These are phyloP conservation scores for Salvelinus namaycush DNA, from an alignment of 2,113 vertebrate species.

Conservation along the genomic window DNA sequence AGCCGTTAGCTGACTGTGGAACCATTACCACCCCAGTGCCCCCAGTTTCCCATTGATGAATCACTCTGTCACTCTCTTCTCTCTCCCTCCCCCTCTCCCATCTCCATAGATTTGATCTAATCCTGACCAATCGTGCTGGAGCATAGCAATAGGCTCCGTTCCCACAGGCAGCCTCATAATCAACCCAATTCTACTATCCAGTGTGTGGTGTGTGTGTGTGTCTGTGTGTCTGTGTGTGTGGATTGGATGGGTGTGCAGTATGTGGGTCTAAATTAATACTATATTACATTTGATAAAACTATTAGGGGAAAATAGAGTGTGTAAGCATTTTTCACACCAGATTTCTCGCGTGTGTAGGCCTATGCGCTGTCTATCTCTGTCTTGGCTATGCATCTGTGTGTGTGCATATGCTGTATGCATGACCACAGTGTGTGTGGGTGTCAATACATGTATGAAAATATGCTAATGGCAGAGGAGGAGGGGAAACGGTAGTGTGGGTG, in stretches of 20 bases:
- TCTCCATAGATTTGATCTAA: constrained; percentile 27
- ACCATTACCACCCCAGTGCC: constrained; percentile 14
- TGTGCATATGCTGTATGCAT: not conserved
- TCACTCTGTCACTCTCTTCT: not conserved
- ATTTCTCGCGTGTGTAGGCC: not conserved
- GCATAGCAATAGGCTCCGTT: not conserved
- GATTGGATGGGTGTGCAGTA: not conserved
- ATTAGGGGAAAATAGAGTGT: not conserved
- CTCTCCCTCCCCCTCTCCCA: not conserved
- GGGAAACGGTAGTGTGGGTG: too few relatives aligned
- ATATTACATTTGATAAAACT: not conserved
- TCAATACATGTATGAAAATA: too few relatives aligned
- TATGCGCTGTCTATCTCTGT: not conserved
- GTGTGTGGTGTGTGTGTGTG: not conserved
- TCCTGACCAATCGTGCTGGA: constrained; percentile 12
- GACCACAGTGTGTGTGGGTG: not conserved
- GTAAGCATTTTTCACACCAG: not conserved
- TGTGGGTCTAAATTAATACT: not conserved
- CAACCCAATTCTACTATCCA: constrained; percentile 17
- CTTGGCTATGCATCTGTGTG: not conserved
- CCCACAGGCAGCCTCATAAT: constrained; percentile 9
- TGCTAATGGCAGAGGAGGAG: too few relatives aligned
- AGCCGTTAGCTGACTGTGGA: constrained; percentile 11
- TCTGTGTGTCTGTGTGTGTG: not conserved
- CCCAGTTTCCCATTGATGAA: constrained; percentile 14